Evolutionary conservation across 2,797 vertebrate species (phyloP), one percentile per base, ranked within the genome.

Genomic region (Sylvilagus floridanus): DNA sequence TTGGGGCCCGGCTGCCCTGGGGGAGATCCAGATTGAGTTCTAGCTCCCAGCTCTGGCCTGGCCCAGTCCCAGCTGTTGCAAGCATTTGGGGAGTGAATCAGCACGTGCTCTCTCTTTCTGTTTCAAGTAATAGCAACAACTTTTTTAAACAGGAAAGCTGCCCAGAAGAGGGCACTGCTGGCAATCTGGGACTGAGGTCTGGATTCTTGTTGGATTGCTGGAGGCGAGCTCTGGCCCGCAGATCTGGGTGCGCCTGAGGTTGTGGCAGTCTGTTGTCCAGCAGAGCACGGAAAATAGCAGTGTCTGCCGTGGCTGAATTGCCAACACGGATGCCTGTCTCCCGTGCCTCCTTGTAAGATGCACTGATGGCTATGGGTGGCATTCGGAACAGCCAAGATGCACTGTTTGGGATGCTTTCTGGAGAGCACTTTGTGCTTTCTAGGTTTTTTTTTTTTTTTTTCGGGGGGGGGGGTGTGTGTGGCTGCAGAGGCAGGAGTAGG

Each of bases 141-240:
- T 42, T 42, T 42, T 42, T 42, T 42, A 42, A 47, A 35, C 30
- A 54, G 35, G 16, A 65, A 75, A 79, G 77, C 57, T 35, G 1
- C 26, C 93, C 95, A 88, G 81, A 89, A 94, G 96, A 95, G 69
- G 92, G 89, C 73, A 24, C 73, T 62, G 26, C 62, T 35, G 54
- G 37, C 84, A 84, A 47, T 9, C 17, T 12, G 6, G 0, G 47
- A 57, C 50, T 57, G 57, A 57, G 21, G 17, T 17, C 17, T 90
- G 66, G n/a, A 7, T 12, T 54, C 11, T 52, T 11, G n/a, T 30
- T n/a, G 35, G n/a, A 28, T 19, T 81, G 62, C 50, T 68, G 35
- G 42, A 47, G 54, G 3, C 26, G 11, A 13, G 32, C 30, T 88
- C 81, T 50, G 68, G 32, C 37, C 52, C 77, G 30, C 30, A 84